Percentiles rank a stretch among this genome's conserved stretches.
Evolutionary conservation across 2,888 invertebrate genomes (phyloP).

Genomic region (Pediacus dermestoides): DNA sequence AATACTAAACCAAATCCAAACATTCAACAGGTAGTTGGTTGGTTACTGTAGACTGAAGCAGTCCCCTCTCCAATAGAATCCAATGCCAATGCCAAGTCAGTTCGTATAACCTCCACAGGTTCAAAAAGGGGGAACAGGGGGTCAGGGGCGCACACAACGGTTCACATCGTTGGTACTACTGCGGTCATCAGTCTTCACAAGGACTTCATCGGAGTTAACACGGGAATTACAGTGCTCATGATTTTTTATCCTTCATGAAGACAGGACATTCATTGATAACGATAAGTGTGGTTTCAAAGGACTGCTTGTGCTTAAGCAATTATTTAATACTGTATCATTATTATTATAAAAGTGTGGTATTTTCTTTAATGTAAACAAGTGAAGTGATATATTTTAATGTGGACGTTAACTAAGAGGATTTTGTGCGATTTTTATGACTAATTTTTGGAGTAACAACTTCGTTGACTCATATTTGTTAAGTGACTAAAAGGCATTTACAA

Average conservation of each 20-base stretch:
- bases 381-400: constrained; percentile 4
- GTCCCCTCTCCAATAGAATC: constrained; percentile 19
- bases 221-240: constrained; percentile 21
- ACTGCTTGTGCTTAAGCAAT: too few relatives aligned
- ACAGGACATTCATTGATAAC: constrained; percentile 2
- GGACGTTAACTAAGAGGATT: constrained; percentile 4
- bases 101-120: constrained; percentile 46
- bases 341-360: too few relatives aligned
- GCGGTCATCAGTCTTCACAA: constrained; percentile 52
- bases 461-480: too few relatives aligned
- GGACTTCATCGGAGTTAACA: constrained; percentile 41
- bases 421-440: constrained; percentile 12
- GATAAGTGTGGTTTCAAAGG: too few relatives aligned
- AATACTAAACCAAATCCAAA: too few relatives aligned
- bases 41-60: not conserved
- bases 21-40: constrained; percentile 7
- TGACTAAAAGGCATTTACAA: constrained; percentile 47
- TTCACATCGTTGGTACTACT: constrained; percentile 31
- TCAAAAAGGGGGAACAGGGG: constrained; percentile 33
- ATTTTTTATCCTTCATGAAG: constrained; percentile 16
- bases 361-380: constrained; percentile 16
- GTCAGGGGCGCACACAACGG: constrained; percentile 43
- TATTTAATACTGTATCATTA: too few relatives aligned
- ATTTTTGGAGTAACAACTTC: constrained; percentile 15
- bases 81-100: constrained; percentile 39